Evolutionary conservation across 1,140 invertebrate genomes (phyloP).

Genomic region (Notospermus geniculatus): DNA sequence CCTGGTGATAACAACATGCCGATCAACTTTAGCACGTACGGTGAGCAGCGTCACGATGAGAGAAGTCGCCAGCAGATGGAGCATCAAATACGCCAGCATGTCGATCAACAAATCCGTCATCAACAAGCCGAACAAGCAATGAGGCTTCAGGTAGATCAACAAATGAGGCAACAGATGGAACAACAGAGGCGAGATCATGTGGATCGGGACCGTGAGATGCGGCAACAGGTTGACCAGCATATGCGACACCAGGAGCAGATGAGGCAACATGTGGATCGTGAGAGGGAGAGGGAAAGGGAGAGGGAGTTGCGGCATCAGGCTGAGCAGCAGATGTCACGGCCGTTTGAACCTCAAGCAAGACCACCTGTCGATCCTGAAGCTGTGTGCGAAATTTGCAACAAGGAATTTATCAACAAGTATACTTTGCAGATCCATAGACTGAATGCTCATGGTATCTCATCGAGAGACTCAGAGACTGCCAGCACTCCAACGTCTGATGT

Average conservation of each 20-base stretch:
- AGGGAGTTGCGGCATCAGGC: not conserved
- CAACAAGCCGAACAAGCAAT: no score
- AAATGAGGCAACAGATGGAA: no score
- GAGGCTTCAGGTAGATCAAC: no score
- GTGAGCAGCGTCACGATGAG: no score
- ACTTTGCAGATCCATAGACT: slow-evolving; percentile 47
- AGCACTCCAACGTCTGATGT: slow-evolving; percentile 25
- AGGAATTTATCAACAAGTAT: slow-evolving; percentile 48
- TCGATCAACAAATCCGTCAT: no score
- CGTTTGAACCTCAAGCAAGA: not conserved
- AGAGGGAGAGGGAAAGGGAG: not conserved
- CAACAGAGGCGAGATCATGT: no score
- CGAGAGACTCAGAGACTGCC: slow-evolving; percentile 28
- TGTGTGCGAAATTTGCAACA: slow-evolving; percentile 47
- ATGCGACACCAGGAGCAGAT: not conserved
- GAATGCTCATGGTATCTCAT: slow-evolving; percentile 47
- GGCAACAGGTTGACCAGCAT: not conserved
- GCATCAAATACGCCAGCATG: no score
- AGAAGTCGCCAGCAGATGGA: no score
- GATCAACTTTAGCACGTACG: no score
- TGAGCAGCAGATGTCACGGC: not conserved
- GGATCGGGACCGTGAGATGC: no score
- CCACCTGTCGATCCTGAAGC: not conserved
- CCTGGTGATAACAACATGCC: no score
- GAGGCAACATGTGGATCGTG: slow-evolving; percentile 2